Base-by-base conservation (phyloP, 2,888 invertebrate species). In the Heliconius charithonia region DNA sequence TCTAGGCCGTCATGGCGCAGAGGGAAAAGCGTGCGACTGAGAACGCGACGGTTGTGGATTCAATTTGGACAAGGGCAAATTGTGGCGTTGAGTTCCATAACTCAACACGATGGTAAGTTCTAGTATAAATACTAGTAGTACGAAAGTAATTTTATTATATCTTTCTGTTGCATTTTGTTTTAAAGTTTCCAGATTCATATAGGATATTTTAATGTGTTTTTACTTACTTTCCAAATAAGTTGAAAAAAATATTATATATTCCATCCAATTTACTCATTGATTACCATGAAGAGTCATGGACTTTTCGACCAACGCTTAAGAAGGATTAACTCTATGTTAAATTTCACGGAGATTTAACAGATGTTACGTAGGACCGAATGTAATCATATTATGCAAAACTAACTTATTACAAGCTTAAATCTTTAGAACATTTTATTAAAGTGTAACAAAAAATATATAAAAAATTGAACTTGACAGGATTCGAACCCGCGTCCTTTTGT, bases 301-400 rank as follows among this genome's bases (percentile, higher is more conserved):
- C 37, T 37, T 51, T 56, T 32, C 69, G 41, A 16, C 56, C 72
- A 3, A 16, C 72, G 32, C 37, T 45, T 69, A 37, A 72, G 72
- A 59, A 29, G 32, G 59, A 72, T 72, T 72, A 72, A 59, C 12
- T 71, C 12, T 1, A 71, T 56, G 72, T n/a, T 32, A 72, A 72
- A 72, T 72, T 72, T 72, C 59, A 72, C 16, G 72, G 72, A 25
- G 59, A 72, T 32, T 72, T 59, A 72, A 32, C 72, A 72, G 16
- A 72, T 25, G 72, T 32, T 7, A 59, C 59, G 72, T 25, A 19
- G 32, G 29, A 32, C 32, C 56, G 71, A 59, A 4, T 56, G 59
- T 37, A 59, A 72, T 72, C 59, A 72, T 72, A 25, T 72, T 72
- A 59, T 72, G 72, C 59, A 59, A 72, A 72, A 72, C 72, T 72